Base-by-base conservation (phyloP, 2,888 invertebrate species). In the Scrobipalpa atriplicella region DNA sequence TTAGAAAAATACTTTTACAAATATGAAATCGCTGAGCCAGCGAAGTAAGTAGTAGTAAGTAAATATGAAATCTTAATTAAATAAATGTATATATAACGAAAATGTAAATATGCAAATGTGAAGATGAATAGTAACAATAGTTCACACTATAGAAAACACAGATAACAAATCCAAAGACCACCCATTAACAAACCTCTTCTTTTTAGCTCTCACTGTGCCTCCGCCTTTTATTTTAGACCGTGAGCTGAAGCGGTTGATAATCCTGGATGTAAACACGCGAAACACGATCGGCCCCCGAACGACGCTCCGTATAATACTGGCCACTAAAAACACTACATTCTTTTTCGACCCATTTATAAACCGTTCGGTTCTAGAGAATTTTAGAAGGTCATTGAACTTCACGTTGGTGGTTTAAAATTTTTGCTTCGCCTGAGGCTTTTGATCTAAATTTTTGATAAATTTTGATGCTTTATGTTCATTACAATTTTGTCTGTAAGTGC, bases 241-340 rank as follows among this genome's bases (percentile, higher is more conserved):
- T 92, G 92, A 89, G 89, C 80, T 78, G 80, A 86, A 81, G 81
- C 83, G 80, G 82, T 86, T 84, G 92, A 90, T 92, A 92, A 87
- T 85, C 85, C 87, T 81, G 86, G 84, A 88, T 89, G 89, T 91
- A 87, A 89, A 89, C 91, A 92, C 90, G 92, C 89, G 85, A 89
- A 90, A 90, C 92, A 92, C 92, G 92, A 92, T 89, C 89, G 87
- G 86, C 85, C 80, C 79, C 80, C 77, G 76, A 78, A 76, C 78
- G 73, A 72, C 71, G 71, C 64, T 10, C 38, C 38, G 29, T 56
- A 56, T 56, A 29, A 56, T n/a, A 58, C 58, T 41, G 56, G 16
- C 58, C 56, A 58, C 36, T 63, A 63, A 63, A 52, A 63, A 63
- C 63, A 19, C 36, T 63, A 47, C 62, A 62, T 62, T 62, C 62